Base-by-base conservation (phyloP, 2,113 vertebrate species). In the Regulus satrapa region DNA sequence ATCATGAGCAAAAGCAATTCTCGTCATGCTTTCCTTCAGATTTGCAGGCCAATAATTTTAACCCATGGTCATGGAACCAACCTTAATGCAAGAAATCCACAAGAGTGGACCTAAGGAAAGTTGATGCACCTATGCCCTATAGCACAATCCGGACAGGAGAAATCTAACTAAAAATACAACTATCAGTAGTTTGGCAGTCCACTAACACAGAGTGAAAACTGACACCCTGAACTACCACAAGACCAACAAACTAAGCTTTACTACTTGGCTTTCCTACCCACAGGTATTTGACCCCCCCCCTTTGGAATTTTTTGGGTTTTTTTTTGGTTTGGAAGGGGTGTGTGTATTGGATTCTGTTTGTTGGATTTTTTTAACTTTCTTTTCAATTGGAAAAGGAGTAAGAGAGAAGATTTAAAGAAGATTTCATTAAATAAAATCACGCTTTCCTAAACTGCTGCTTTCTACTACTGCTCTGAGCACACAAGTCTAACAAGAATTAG, bases 1-100 rank as follows among this genome's bases (percentile, higher is more conserved):
- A 87, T 85, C 73, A 25, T 2, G 75, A 95, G 80, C 56, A 92
- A 56, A 91, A 87, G 89, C 80, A 75, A 87, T 87, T 94, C 84
- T 64, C 91, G 91, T 56, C 80, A 81, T 54, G 48, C n/a, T 41
- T 89, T 59, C 69, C 56, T 89, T 85, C 61, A 82, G 32, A 72
- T 75, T 84, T 94, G 68, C 36, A 94, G n/a, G 41, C 28, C 61
- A 88, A 31, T n/a, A 74, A 40, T 72, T 72, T 55, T 56, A 94
- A 92, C 32, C 13, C 16, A 25, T 36, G 32, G 64, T 36, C 52
- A 55, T 29, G n/a, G 48, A 94, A 92, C 36, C 74, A 95, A 31
- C 46, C 19, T 36, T 52, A 40, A 24, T 15, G 10, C 56, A 81
- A 71, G 56, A 84, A 92, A 84, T 36, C 16, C 43, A 28, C 3